These are phyloP conservation scores for Monoplex corrugatus DNA, from an alignment of 2,888 invertebrate species.

Conservation along the genomic window DNA sequence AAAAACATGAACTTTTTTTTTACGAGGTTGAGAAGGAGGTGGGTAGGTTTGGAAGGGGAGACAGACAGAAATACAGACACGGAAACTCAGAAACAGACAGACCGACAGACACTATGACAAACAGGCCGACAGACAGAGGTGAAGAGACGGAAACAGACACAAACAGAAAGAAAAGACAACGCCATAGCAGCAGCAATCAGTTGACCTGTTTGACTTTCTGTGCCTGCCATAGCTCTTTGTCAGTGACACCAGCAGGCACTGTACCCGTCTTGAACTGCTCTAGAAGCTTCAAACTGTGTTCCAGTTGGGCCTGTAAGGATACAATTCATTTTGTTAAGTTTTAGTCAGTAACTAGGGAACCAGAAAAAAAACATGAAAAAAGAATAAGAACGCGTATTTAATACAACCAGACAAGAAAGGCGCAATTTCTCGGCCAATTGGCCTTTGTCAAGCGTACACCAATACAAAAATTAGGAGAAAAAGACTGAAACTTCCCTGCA, in stretches of 20 bases:
- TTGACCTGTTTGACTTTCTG: constrained; percentile 82
- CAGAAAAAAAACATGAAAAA: too few relatives aligned
- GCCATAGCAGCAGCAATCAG: neutral
- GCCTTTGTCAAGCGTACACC: too few relatives aligned
- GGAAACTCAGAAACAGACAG: neutral
- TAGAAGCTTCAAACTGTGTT: constrained; percentile 79
- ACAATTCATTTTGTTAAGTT: too few relatives aligned
- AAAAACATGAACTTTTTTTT: neutral
- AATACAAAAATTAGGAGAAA: too few relatives aligned
- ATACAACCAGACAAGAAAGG: too few relatives aligned
- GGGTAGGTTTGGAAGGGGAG: neutral
- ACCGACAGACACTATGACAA: neutral
- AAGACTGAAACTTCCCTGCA: too few relatives aligned
- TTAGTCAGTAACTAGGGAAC: too few relatives aligned
- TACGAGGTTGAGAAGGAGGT: neutral
- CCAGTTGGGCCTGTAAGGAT: constrained; percentile 79
- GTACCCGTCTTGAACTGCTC: constrained; percentile 78
- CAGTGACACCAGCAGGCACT: constrained; percentile 71
- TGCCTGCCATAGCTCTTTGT: constrained; percentile 82
- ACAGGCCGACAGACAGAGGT: neutral
- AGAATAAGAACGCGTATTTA: too few relatives aligned
- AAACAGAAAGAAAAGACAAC: neutral
- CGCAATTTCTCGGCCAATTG: too few relatives aligned
- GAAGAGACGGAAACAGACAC: neutral
- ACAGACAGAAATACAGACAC: too few relatives aligned